Base-by-base conservation (phyloP, 2,888 invertebrate species). In the Tipula lateralis region DNA sequence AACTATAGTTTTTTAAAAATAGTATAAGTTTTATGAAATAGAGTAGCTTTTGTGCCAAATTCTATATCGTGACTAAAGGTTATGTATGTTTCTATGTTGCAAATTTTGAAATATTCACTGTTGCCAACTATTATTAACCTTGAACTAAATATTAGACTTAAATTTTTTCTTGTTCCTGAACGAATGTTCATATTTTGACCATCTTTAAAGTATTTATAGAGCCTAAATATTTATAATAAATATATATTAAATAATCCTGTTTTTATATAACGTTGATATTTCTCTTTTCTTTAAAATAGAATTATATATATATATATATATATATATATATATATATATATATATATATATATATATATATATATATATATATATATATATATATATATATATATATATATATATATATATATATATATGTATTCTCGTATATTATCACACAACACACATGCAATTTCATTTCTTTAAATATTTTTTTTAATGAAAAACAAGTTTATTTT, bases 401-500 rank as follows among this genome's bases (percentile, higher is more conserved):
- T 39, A 44, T 44, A 24, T 66, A 24, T 66, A 24, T 24, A 24
- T 44, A n/a, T 44, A 4, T 39, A 44, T 44, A 24, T 66, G 9
- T 66, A 24, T 24, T 9, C 66, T 66, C 66, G 66, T 66, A 66
- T 66, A 66, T 66, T 66, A 66, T 66, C 66, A 66, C 66, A 66
- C 66, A 66, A 24, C 66, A 66, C 66, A 66, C 66, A 66, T 66
- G 66, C 66, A 66, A 66, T 66, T 66, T 66, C 24, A 66, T 66
- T 24, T 66, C 66, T 66, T 66, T 24, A 66, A 66, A 66, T 24
- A 9, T 66, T 66, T 66, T 66, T 19, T 66, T 66, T 24, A 66
- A 66, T 66, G 66, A 66, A 66, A 66, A 66, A 66, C 66, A 66
- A 66, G 66, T 66, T 66, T 66, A 66, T 66, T 66, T 66, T 66